These are phyloP conservation scores for Amblyopsis rosae DNA, from an alignment of 2,113 vertebrate genomes.

Conservation along the genomic window DNA sequence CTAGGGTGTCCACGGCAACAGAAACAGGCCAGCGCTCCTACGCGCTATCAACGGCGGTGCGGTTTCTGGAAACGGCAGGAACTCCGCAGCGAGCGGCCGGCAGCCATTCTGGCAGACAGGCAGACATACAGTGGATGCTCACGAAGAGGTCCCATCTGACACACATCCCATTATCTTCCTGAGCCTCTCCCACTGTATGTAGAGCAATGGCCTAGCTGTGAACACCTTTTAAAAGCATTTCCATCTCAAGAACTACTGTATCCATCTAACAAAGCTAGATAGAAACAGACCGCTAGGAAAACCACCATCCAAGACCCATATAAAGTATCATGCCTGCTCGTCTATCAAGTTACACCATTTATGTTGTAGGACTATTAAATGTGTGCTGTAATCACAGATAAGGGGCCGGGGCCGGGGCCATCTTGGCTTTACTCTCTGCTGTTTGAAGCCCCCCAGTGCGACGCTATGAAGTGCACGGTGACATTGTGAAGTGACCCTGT, in stretches of 20 bases:
- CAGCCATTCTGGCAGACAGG: neutral
- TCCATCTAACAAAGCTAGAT: too few relatives aligned
- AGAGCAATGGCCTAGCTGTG: neutral
- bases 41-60: constrained; percentile 23
- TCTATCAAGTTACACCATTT: neutral
- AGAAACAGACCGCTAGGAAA: neutral
- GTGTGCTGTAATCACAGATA: neutral
- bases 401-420: neutral
- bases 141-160: neutral
- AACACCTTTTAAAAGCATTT: too few relatives aligned
- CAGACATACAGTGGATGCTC: neutral
- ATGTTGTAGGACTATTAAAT: neutral
- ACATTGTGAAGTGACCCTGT: constrained; percentile 41
- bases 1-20: constrained; percentile 67
- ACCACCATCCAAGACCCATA: neutral
- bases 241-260: too few relatives aligned
- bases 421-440: neutral
- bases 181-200: neutral
- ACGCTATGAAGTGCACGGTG: constrained; percentile 10
- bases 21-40: constrained; percentile 43
- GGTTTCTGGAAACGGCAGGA: constrained; percentile 42
- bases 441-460: neutral
- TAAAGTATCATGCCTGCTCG: neutral
- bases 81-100: constrained; percentile 14
- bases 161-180: neutral